Evolutionary conservation across 2,113 vertebrate species (phyloP), one percentile per base, ranked within the genome.

Genomic region (Struthidea cinerea): DNA sequence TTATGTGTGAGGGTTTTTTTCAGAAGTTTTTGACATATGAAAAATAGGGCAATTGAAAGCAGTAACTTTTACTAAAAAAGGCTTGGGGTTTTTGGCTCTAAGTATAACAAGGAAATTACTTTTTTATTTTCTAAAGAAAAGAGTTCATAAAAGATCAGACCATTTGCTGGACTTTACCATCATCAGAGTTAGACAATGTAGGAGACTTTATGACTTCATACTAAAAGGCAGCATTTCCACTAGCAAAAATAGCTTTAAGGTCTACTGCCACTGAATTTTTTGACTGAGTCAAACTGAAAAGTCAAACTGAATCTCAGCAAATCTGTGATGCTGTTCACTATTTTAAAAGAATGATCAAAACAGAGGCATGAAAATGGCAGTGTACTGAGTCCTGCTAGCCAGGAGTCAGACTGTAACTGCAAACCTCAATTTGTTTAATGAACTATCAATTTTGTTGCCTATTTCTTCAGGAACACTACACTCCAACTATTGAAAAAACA

Each of bases 11-110:
- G 10, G 7, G 1, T 6, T 67, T 82, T 78, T 39, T 47, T 4
- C 21, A 57, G 23, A 81, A 70, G 33, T 55, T 76, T 94, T 19
- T 79, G 57, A 64, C 37, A 33, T 22, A n/a, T 8, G 3, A 84
- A 90, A 68, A 71, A 78, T 23, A 84, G 17, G 20, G 5, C 20
- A 83, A 75, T 12, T 24, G 44, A 80, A 80, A 80, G 32, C 20
- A 59, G 21, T 20, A 59, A 42, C n/a, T 75, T 86, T 21, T 61
- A 41, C 23, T 77, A 44, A 56, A 14, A 68, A 89, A 73, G 32
- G 12, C 7, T 64, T 27, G 0, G 5, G 4, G 0, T 0, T 30
- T 73, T 55, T 57, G 7, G 11, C 7, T 84, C 6, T 44, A 84
- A 55, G 18, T 50, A 23, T 21, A 63, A n/a, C 5, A 64, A 52